Evolutionary conservation across 2,113 vertebrate genomes (phyloP), one percentile per base, ranked within the genome.

Genomic region (Rhabdomys dilectus): DNA sequence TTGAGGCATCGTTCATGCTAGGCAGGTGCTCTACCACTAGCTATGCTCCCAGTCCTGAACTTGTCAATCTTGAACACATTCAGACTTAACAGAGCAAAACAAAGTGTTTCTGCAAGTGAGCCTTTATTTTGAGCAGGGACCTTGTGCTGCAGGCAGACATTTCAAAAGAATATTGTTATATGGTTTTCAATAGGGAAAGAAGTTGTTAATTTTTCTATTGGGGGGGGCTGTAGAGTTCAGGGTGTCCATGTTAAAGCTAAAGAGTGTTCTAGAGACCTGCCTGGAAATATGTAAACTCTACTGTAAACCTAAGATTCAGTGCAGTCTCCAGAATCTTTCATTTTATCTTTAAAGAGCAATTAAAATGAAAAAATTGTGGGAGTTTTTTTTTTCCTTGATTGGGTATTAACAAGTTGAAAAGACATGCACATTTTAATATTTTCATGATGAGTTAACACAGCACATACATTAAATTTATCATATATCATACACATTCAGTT

Each of bases 311-410:
- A 87, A 92, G n/a, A 72, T 86, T 94, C 68, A 78, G 2, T 68
- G 2, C 42, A 78, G 84, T 73, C 53, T 94, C 53, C 15, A 77
- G 93, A 91, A 84, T 29, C 19, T 12, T 51, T 1, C 70, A 53
- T 80, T 89, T 90, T 93, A 73, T 73, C 91, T 66, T 26, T 19
- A 82, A 77, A 86, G 84, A 89, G n/a, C 31, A 60, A 85, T 64
- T 75, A 72, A 72, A 72, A 72, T 42, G 9, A 75, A 75, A 75
- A 21, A 42, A 24, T 42, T 75, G 72, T 11, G n/a, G 31, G 62
- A 11, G 11, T 31, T 22, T 66, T 39, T 73, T 68, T 39, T 42
- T 11, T 42, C 39, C n/a, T 42, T 42, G 19, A 75, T 68, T 90
- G 62, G 22, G 36, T 80, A 72, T 78, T 93, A 64, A 82, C 34